A percentile compares a stretch with the other conserved stretches of the same genome.
These are phyloP conservation scores for Automeris io DNA, from an alignment of 2,888 invertebrate species.

Conservation along the genomic window DNA sequence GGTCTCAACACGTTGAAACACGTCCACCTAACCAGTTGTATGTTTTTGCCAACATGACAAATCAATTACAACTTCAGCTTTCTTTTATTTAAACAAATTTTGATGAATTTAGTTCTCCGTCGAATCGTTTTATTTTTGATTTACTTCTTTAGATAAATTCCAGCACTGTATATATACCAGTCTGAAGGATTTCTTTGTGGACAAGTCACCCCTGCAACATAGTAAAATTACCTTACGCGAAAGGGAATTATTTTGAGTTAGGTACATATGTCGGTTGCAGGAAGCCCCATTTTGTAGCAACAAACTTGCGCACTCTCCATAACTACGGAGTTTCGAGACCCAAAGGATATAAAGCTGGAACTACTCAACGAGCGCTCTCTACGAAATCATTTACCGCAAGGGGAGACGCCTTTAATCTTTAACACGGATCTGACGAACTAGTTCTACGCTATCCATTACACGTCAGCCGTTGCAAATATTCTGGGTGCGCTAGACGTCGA, in stretches of 20 bases:
- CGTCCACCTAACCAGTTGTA: no score
- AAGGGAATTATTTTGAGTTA: no score
- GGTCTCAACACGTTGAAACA: no score
- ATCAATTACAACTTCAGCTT: no score
- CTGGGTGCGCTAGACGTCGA: neutral
- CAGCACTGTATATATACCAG: no score
- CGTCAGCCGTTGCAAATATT: slow-evolving; percentile 4
- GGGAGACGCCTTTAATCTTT: slow-evolving; percentile 13
- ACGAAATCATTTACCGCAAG: slow-evolving; percentile 37
- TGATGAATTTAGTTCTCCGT: no score
- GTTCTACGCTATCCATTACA: slow-evolving; percentile 10
- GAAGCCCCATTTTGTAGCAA: neutral
- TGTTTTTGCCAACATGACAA: no score
- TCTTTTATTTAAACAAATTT: no score
- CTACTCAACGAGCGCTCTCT: slow-evolving; percentile 31
- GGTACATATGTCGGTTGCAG: neutral
- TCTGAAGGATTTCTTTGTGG: no score
- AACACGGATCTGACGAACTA: neutral
- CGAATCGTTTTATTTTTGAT: no score
- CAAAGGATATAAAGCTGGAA: slow-evolving; percentile 24
- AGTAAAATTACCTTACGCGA: neutral
- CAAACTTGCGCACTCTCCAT: slow-evolving; percentile 8
- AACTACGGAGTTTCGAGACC: slow-evolving; percentile 19
- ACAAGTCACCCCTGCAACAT: no score
- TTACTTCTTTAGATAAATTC: no score